A percentile compares a stretch with the other conserved stretches of the same genome.
Conservation (phyloP, 2,888 invertebrate genomes). For the Drosophila villosipedis region DNA sequence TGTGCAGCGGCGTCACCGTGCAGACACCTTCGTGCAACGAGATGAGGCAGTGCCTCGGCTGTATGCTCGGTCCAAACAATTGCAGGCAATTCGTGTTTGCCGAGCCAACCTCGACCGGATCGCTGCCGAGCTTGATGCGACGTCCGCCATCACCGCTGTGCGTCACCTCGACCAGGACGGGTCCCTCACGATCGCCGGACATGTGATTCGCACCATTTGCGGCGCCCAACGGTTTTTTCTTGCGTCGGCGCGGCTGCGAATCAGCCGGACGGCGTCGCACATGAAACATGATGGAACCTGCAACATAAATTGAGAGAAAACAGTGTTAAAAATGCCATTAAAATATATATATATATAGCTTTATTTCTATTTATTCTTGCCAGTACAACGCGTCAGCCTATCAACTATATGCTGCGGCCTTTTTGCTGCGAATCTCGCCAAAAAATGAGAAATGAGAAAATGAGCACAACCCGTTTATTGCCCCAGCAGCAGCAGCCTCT, state of each 20-base stretch:
- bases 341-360: neutral
- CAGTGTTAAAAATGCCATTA: constrained; percentile 1
- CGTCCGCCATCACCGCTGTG: constrained; percentile 87
- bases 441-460: constrained; percentile 45
- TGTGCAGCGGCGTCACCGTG: constrained; percentile 95
- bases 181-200: constrained; percentile 89
- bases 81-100: constrained; percentile 92
- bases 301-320: constrained; percentile 1
- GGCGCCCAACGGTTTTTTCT: constrained; percentile 90
- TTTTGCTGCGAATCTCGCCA: constrained; percentile 41
- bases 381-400: neutral
- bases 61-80: constrained; percentile 95
- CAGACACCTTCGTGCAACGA: constrained; percentile 96
- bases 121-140: constrained; percentile 87
- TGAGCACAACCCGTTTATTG: constrained; percentile 2
- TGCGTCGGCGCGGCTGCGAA: constrained; percentile 94
- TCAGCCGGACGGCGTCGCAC: constrained; percentile 96
- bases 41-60: constrained; percentile 97
- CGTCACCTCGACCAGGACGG: constrained; percentile 88
- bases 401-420: constrained; percentile 27
- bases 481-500: constrained; percentile 9
- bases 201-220: constrained; percentile 86
- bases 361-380: neutral
- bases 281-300: constrained; percentile 99
- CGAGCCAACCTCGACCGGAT: constrained; percentile 90